Evolutionary conservation across 2,113 vertebrate genomes (phyloP).

Genomic region (Cercocebus atys): DNA sequence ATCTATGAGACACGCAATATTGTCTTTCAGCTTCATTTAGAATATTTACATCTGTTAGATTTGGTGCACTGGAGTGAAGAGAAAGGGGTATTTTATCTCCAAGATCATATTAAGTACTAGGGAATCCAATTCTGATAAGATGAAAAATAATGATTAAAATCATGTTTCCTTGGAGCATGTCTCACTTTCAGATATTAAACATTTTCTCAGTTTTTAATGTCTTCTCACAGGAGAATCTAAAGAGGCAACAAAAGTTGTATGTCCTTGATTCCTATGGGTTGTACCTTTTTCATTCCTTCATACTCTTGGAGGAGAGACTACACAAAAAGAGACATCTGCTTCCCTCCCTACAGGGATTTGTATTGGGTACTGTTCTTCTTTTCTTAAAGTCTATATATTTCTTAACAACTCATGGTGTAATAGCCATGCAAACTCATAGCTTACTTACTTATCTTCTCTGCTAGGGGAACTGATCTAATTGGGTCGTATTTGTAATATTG

Average conservation of each 20-base stretch:
- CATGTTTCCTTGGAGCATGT: neutral
- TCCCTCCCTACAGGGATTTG: neutral
- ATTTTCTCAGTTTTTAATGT: neutral
- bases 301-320: neutral
- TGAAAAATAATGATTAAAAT: neutral
- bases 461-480: neutral
- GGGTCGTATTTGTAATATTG: neutral
- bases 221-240: neutral
- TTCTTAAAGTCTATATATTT: neutral
- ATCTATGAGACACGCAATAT: neutral
- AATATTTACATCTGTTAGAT: neutral
- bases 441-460: neutral
- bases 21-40: neutral
- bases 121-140: neutral
- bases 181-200: neutral
- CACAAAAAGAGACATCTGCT: neutral
- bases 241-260: neutral
- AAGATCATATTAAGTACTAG: neutral
- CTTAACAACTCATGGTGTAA: neutral
- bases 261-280: neutral
- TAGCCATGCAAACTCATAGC: neutral
- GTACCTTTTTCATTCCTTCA: neutral
- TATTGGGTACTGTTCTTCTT: neutral
- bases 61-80: neutral
- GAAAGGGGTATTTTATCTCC: neutral